Percentiles rank a stretch among this genome's conserved stretches.
Conservation (phyloP, 1,140 invertebrate genomes). For the Pseudomyrmex dendroicus region DNA sequence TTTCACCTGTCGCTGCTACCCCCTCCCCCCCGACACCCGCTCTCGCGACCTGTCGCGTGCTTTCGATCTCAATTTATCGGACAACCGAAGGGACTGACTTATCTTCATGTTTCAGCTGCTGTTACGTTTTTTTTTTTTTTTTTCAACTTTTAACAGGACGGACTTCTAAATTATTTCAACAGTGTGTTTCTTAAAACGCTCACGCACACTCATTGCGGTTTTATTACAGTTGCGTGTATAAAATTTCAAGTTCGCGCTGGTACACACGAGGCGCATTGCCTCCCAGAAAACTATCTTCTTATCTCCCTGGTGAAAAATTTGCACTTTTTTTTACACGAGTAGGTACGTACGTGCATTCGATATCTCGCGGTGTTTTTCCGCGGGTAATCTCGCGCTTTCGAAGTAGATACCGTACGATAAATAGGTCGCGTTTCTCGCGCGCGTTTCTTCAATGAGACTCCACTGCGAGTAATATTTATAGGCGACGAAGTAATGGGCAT, state of each 20-base stretch:
- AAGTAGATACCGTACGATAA: constrained; percentile 32
- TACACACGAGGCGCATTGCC: no score
- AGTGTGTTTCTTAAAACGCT: constrained; percentile 10
- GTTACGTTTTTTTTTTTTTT: neutral
- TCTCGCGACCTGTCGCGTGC: constrained; percentile 38
- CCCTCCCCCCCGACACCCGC: neutral
- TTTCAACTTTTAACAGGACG: neutral
- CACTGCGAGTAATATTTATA: constrained; percentile 37
- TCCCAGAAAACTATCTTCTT: neutral
- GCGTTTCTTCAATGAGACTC: neutral
- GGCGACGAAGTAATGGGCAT: constrained; percentile 12
- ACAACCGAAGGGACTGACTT: constrained; percentile 6
- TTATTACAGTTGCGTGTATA: constrained; percentile 28
- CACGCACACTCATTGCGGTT: constrained; percentile 21
- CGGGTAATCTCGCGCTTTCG: constrained; percentile 11
- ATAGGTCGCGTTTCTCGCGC: constrained; percentile 35
- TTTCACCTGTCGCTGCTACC: constrained; percentile 69
- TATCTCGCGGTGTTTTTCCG: neutral
- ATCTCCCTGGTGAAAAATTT: neutral
- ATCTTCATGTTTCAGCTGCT: neutral
- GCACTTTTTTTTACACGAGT: constrained; percentile 21
- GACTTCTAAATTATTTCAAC: constrained; percentile 32
- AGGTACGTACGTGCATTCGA: neutral
- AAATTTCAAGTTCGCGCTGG: constrained; percentile 5
- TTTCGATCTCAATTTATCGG: constrained; percentile 41